Conservation (phyloP, 2,888 invertebrate species). For the Drosophila rubida region DNA sequence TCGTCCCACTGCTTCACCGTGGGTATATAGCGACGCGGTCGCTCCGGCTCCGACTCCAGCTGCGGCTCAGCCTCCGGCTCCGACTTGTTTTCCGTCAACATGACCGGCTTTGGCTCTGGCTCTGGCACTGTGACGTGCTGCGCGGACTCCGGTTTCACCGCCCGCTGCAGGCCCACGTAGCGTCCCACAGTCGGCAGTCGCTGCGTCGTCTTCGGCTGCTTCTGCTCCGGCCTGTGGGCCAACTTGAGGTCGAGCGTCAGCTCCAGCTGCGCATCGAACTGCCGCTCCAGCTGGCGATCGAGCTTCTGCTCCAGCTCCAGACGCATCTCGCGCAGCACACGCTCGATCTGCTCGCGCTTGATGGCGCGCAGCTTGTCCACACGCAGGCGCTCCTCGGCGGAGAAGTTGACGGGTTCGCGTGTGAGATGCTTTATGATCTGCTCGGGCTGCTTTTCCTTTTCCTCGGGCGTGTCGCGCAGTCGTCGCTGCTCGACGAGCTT, state of each 20-base stretch:
- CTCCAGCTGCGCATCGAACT: conserved; percentile 46
- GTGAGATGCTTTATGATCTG: conserved; percentile 48
- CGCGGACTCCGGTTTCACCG: conserved; percentile 7
- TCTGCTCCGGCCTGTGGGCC: neutral
- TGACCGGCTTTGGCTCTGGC: neutral
- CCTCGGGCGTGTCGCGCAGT: conserved; percentile 31
- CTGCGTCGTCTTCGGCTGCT: neutral
- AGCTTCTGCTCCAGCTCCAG: conserved; percentile 20
- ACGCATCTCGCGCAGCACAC: conserved; percentile 61
- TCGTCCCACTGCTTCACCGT: conserved; percentile 70
- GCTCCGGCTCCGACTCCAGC: neutral
- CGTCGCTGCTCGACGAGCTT: conserved; percentile 68
- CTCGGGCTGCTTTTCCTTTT: conserved; percentile 7
- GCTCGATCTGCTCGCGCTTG: conserved; percentile 61
- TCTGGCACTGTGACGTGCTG: neutral
- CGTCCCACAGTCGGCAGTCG: conserved; percentile 8
- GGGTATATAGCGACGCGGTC: conserved; percentile 55
- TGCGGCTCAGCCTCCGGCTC: neutral
- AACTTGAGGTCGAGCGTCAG: neutral
- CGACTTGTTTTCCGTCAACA: neutral
- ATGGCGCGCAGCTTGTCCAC: conserved; percentile 57
- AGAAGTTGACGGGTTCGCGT: conserved; percentile 45
- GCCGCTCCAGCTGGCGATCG: neutral
- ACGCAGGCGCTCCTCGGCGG: conserved; percentile 43
- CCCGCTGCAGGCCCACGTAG: conserved; percentile 39